Conservation (phyloP, 2,797 vertebrate species). For the Chaenodraco wilsoni region DNA sequence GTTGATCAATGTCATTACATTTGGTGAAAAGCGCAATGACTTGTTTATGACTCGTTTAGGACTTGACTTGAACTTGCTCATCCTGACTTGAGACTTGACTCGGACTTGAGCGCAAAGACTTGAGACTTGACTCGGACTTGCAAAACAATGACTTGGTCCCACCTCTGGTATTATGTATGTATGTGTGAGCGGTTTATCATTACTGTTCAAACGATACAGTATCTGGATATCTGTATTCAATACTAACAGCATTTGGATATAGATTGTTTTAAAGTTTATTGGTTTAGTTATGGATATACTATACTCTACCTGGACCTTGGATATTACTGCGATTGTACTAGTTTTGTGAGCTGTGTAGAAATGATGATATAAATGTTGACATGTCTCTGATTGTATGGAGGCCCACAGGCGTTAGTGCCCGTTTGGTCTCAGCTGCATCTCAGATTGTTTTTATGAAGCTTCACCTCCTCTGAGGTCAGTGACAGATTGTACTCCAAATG, state of each 20-base stretch:
- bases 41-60: no score
- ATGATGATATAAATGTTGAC: neutral
- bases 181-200: slow-evolving; percentile 24
- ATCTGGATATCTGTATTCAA: slow-evolving; percentile 29
- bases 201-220: slow-evolving; percentile 23
- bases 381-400: slow-evolving; percentile 20
- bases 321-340: slow-evolving; percentile 26
- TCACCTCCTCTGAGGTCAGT: slow-evolving; percentile 2
- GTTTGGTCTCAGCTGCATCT: slow-evolving; percentile 17
- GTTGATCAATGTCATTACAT: no score
- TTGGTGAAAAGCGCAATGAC: no score
- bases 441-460: slow-evolving; percentile 15
- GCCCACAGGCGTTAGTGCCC: slow-evolving; percentile 1
- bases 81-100: no score
- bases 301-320: slow-evolving; percentile 11
- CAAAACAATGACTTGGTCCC: no score
- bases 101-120: no score
- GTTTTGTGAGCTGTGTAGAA: slow-evolving; percentile 45
- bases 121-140: no score
- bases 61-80: no score
- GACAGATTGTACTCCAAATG: slow-evolving; percentile 50
- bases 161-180: slow-evolving; percentile 6
- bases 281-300: slow-evolving; percentile 35
- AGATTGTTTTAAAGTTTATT: slow-evolving; percentile 30
- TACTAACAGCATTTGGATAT: slow-evolving; percentile 24